Evolutionary conservation across 2,888 invertebrate genomes (phyloP), one percentile per base, ranked within the genome.

Genomic region (Matsumyia berberina): DNA sequence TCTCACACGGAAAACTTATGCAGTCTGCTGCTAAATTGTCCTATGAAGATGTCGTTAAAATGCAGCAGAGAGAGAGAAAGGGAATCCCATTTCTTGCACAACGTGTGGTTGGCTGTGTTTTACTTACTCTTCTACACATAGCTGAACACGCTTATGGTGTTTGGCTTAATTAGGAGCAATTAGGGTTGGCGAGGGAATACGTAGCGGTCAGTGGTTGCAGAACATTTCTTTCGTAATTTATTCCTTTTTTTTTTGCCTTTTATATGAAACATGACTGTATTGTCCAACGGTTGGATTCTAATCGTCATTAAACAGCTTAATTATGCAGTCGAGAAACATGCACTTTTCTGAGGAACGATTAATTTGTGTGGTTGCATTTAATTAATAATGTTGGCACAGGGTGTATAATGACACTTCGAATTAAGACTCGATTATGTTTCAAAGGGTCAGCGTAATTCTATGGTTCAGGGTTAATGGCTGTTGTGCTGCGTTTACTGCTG

Each of bases 151-250:
- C 24, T 72, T 53, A 62, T 77, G 37, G 49, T 66, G 72, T 53
- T 74, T 69, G 76, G 70, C 77, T 82, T 82, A 77, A 82, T 77
- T 70, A 82, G 82, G 51, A 77, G 37, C 82, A 82, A 77, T 82
- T 82, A 82, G 77, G 53, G 82, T n/a, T 46, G 19, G 11, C 46
- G 5, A 57, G 11, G 12, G 39, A 53, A 51, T 19, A 24, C 24
- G 24, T 24, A 60, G 12, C 53, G 53, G 37, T 66, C 62, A 70
- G 44, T 51, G 46, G 64, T 60, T 19, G 42, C 37, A 51, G 60
- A 51, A 51, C 12, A 64, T 51, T 70, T 58, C 37, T 57, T 19
- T 35, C 35, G 1, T 3, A 44, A 35, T 6, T 29, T 29, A 1
- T 12, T 4, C 12, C 5, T 15, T 60, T 60, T 62, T 39, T 49